These are phyloP conservation scores for Patagioenas fasciata DNA, from an alignment of 2,113 vertebrate genomes.

Conservation along the genomic window DNA sequence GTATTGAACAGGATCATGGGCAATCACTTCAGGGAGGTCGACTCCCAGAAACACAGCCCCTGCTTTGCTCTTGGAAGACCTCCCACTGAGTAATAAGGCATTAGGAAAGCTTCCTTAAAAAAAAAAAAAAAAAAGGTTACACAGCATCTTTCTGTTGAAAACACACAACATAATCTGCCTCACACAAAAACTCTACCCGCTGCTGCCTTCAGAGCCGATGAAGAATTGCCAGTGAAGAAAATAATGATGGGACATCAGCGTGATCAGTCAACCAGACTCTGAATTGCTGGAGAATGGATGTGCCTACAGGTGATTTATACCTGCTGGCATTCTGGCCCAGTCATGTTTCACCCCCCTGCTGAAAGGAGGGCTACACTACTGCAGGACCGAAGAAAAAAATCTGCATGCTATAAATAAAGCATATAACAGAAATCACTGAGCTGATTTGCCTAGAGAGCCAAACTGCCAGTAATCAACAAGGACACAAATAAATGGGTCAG, in stretches of 20 bases:
- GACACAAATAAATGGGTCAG: slow-evolving; percentile 45
- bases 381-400: neutral
- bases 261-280: neutral
- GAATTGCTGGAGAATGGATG: neutral
- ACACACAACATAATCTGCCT: neutral
- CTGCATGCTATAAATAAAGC: neutral
- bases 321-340: neutral
- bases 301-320: neutral
- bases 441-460: neutral
- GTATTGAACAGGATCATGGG: neutral
- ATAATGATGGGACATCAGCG: neutral
- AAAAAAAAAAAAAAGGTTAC: neutral
- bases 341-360: neutral
- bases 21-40: neutral
- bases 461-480: slow-evolving; percentile 1
- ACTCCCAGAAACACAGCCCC: neutral
- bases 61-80: neutral
- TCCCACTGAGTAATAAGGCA: neutral
- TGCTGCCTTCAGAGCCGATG: neutral
- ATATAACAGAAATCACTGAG: neutral
- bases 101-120: neutral
- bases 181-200: neutral
- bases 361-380: neutral
- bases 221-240: neutral
- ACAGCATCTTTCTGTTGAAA: neutral